A percentile compares a stretch with the other conserved stretches of the same genome.
These are phyloP conservation scores for Ifrita kowaldi DNA, from an alignment of 2,113 vertebrate species.

Conservation along the genomic window DNA sequence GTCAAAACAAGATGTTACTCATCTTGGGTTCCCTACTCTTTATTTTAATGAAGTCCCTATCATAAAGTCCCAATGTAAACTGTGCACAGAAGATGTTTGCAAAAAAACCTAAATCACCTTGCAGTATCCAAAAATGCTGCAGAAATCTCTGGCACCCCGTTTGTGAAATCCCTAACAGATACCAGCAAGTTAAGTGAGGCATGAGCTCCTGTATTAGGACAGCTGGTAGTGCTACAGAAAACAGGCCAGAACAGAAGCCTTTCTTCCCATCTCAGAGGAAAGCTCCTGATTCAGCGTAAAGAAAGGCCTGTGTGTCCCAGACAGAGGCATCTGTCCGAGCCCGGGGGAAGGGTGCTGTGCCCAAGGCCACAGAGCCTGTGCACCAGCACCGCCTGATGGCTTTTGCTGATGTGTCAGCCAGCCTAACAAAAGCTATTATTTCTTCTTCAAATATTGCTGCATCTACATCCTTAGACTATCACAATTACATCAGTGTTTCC, in stretches of 20 bases:
- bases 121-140: not conserved
- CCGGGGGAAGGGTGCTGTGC: not conserved
- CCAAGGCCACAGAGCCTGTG: accelerated
- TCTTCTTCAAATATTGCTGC: not conserved
- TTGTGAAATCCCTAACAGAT: not conserved
- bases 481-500: not conserved
- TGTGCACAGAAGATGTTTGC: not conserved
- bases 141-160: not conserved
- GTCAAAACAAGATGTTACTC: not conserved
- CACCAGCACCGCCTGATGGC: not conserved
- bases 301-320: not conserved
- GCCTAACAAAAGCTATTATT: not conserved
- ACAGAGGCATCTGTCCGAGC: not conserved
- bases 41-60: not conserved
- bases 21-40: not conserved
- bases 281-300: not conserved
- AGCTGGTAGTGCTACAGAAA: not conserved
- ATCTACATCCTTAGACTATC: not conserved
- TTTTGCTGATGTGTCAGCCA: not conserved
- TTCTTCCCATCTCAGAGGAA: not conserved
- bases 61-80: not conserved
- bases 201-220: not conserved
- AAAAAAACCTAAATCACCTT: not conserved
- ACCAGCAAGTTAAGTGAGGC: not conserved
- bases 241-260: not conserved